These are phyloP conservation scores for Bothrops jararaca DNA, from an alignment of 2,113 vertebrate species.

Conservation along the genomic window DNA sequence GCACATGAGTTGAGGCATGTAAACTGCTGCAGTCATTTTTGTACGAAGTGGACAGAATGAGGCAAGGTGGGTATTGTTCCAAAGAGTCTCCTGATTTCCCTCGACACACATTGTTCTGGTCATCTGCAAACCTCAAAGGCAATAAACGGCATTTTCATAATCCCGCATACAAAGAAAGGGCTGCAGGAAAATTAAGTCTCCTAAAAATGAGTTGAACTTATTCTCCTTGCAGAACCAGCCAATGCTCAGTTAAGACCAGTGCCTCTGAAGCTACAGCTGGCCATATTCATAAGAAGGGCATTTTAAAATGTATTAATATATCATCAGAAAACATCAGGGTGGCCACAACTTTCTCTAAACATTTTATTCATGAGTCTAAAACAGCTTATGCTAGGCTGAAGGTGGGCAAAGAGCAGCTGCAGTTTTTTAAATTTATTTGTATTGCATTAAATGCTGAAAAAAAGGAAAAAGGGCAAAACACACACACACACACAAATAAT, in stretches of 20 bases:
- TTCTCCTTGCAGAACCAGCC: neutral
- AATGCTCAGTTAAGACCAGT: neutral
- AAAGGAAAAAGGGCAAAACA: neutral
- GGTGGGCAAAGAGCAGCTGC: neutral
- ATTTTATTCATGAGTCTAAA: neutral
- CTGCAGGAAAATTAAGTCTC: neutral
- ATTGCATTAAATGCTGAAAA: neutral
- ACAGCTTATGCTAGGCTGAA: neutral
- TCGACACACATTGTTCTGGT: conserved; percentile 25
- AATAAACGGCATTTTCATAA: conserved; percentile 32
- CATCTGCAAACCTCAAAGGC: neutral
- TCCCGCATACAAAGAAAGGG: neutral
- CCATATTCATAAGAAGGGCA: neutral
- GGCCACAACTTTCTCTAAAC: neutral
- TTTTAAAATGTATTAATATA: neutral
- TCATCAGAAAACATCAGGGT: neutral
- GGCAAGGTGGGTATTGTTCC: conserved; percentile 45
- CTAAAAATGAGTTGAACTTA: neutral
- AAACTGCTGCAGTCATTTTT: conserved; percentile 72
- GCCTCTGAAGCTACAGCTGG: neutral
- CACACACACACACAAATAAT: neutral
- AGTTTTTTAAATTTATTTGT: neutral
- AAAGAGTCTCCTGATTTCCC: conserved; percentile 42
- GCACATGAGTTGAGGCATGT: conserved; percentile 67
- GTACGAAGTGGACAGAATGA: conserved; percentile 59